phyloP scores from a whole-genome alignment of 2,797 vertebrate species.

The Chromobotia macracanthus region DNA sequence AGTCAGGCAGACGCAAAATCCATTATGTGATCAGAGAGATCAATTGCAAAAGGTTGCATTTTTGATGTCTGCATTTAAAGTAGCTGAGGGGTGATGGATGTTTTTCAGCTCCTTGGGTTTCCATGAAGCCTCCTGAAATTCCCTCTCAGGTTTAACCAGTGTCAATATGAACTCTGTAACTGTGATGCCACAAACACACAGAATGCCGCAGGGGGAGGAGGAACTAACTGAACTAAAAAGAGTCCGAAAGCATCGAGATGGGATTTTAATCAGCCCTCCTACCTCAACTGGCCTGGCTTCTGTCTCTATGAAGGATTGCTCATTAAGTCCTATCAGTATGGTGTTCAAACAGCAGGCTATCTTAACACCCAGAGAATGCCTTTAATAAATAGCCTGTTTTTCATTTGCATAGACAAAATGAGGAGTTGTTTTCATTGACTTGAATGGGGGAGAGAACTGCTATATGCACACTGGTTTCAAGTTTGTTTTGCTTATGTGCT shows the following conservation, averaged over 20 bases:
- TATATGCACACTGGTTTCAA: background rate
- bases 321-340: slow-evolving; percentile 50
- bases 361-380: slow-evolving; percentile 50
- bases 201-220: background rate
- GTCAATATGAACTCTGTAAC: slow-evolving; percentile 64
- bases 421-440: slow-evolving; percentile 1
- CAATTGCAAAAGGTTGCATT: slow-evolving; percentile 70
- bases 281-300: slow-evolving; percentile 30
- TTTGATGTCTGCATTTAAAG: slow-evolving; percentile 75
- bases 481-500: slow-evolving; percentile 30
- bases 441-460: background rate
- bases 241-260: slow-evolving; percentile 37
- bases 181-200: slow-evolving; percentile 47
- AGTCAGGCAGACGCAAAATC: slow-evolving; percentile 66
- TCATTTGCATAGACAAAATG: slow-evolving; percentile 55
- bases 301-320: slow-evolving; percentile 46
- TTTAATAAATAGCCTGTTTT: slow-evolving; percentile 57
- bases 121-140: slow-evolving; percentile 71
- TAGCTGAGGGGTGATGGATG: slow-evolving; percentile 71
- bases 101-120: slow-evolving; percentile 64
- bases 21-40: slow-evolving; percentile 75
- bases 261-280: slow-evolving; percentile 50
- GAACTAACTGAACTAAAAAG: slow-evolving; percentile 38
- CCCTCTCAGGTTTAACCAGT: slow-evolving; percentile 59
- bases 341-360: slow-evolving; percentile 53